A percentile compares a stretch with the other conserved stretches of the same genome.
Conservation (phyloP, 2,797 vertebrate species). For the Sternotherus odoratus region DNA sequence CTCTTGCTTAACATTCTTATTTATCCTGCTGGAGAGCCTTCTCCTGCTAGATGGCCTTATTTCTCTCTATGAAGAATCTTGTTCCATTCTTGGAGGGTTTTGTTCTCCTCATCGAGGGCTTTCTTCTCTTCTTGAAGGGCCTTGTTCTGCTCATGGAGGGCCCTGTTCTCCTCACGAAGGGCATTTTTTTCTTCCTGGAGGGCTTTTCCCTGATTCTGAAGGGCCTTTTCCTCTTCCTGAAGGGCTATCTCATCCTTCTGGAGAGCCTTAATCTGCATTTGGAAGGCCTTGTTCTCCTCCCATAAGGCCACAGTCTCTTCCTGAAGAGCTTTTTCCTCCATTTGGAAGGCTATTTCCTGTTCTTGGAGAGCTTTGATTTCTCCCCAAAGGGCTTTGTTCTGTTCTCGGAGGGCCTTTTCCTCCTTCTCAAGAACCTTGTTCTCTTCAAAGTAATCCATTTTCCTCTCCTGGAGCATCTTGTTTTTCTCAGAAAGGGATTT, state of each 20-base stretch:
- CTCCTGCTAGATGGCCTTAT: background rate
- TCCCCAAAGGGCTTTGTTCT: constrained; percentile 41
- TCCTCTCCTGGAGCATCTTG: background rate
- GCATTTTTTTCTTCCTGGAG: constrained; percentile 24
- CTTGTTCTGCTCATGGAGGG: constrained; percentile 14
- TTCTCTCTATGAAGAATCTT: background rate
- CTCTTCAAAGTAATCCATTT: background rate
- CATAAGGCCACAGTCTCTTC: constrained; percentile 31
- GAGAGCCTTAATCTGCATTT: constrained; percentile 8
- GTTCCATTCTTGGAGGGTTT: constrained; percentile 24
- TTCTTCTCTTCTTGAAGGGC: constrained; percentile 20
- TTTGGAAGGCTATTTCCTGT: constrained; percentile 47
- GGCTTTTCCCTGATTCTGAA: background rate
- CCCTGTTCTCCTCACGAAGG: constrained; percentile 3
- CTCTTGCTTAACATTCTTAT: background rate
- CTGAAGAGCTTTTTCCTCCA: constrained; percentile 43
- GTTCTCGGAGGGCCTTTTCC: constrained; percentile 6
- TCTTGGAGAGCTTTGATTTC: constrained; percentile 27
- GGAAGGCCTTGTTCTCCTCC: constrained; percentile 43
- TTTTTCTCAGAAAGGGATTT: constrained; percentile 8
- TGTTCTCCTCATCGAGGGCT: constrained; percentile 21
- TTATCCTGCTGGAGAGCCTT: background rate
- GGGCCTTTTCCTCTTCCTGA: background rate
- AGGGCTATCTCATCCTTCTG: constrained; percentile 9
- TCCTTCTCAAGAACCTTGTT: constrained; percentile 7